Percentiles rank a stretch among this genome's conserved stretches.
Evolutionary conservation across 2,888 invertebrate genomes (phyloP).

Genomic region (Sarcophaga carnaria): DNA sequence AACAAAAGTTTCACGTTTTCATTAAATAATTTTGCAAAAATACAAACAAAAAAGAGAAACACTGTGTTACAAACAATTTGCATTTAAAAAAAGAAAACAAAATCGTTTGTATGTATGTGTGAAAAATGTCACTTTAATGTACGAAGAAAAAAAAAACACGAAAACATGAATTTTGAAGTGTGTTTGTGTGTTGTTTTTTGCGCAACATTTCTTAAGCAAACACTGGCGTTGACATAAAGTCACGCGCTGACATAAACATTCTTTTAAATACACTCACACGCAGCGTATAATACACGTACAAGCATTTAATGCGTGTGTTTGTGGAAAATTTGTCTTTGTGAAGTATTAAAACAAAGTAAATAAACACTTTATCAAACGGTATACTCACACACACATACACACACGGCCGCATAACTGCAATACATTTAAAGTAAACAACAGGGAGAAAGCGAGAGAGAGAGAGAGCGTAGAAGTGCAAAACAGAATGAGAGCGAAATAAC

Average conservation of each 20-base stretch:
- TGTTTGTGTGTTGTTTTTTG: not conserved
- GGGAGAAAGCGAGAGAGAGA: no score
- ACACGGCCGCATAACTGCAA: not conserved
- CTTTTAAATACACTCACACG: not conserved
- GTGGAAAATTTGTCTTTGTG: not conserved
- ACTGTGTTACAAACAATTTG: not conserved
- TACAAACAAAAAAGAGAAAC: not conserved
- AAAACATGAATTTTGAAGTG: not conserved
- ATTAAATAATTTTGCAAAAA: not conserved
- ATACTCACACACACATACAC: not conserved
- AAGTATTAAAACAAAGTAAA: constrained; percentile 27
- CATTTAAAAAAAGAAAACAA: not conserved
- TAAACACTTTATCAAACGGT: not conserved
- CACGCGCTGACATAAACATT: not conserved
- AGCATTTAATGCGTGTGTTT: not conserved
- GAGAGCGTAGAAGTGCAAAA: no score
- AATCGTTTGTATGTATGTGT: constrained; percentile 5
- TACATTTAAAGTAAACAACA: not conserved
- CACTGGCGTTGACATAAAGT: not conserved
- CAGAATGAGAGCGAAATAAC: no score
- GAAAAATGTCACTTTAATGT: constrained; percentile 15
- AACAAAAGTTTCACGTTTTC: not conserved
- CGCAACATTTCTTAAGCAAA: constrained; percentile 10
- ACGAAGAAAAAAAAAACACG: not conserved
- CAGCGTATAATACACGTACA: not conserved